A percentile compares a stretch with the other conserved stretches of the same genome.
phyloP scores from a whole-genome alignment of 2,797 vertebrate species.

The Schizothorax lantsangensis region DNA sequence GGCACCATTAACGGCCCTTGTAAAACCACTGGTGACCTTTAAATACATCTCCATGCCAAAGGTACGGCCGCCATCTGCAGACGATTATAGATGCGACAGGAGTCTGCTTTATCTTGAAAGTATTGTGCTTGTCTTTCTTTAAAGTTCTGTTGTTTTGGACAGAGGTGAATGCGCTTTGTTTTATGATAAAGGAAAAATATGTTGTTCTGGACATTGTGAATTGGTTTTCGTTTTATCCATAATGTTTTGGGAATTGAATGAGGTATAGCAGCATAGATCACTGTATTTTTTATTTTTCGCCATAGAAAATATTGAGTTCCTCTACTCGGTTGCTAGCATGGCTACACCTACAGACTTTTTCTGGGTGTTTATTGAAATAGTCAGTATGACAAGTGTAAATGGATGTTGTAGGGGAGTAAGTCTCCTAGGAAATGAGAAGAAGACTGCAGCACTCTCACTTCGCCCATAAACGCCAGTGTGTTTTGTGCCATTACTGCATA shows the following conservation, averaged over 20 bases:
- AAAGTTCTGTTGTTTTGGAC: slow-evolving; percentile 60
- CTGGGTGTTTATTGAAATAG: slow-evolving; percentile 18
- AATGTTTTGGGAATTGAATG: background rate
- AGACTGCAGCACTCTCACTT: slow-evolving; percentile 19
- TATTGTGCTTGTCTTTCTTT: slow-evolving; percentile 11
- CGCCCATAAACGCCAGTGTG: slow-evolving; percentile 39
- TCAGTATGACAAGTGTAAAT: slow-evolving; percentile 25
- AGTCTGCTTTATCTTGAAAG: slow-evolving; percentile 59
- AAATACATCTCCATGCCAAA: slow-evolving; percentile 70
- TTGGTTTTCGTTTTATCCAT: slow-evolving; percentile 18
- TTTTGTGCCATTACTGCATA: slow-evolving; percentile 34
- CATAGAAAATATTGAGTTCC: background rate
- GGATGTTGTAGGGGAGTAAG: slow-evolving; percentile 6
- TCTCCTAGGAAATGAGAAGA: slow-evolving; percentile 40
- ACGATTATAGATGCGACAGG: slow-evolving; percentile 66
- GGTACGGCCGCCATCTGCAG: slow-evolving; percentile 63
- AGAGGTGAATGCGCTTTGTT: slow-evolving; percentile 36
- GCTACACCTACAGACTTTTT: background rate
- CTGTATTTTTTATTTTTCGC: background rate
- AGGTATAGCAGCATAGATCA: background rate
- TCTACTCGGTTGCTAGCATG: background rate
- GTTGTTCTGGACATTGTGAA: background rate
- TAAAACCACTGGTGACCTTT: slow-evolving; percentile 79
- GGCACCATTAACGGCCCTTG: slow-evolving; percentile 74
- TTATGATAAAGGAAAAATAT: slow-evolving; percentile 8